A percentile compares a stretch with the other conserved stretches of the same genome.
Evolutionary conservation across 2,888 invertebrate species (phyloP).

Genomic region (Drosophila affinis): DNA sequence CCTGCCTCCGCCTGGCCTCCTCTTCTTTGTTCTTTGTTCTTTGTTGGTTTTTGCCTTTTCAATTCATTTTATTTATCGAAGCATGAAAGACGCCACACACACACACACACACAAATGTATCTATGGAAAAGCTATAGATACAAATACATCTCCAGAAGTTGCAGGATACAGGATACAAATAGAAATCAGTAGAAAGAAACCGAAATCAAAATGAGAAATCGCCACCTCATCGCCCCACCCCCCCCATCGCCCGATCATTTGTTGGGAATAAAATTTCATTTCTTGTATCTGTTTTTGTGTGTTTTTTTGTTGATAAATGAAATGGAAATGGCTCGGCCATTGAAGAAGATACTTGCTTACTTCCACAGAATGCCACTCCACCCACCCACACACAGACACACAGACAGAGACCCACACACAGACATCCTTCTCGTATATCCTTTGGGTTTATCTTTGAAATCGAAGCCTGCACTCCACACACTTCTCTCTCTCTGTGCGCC

Average conservation of each 20-base stretch:
- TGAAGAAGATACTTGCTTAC: background rate
- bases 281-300: background rate
- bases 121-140: slow-evolving; percentile 13
- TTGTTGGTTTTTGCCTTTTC: slow-evolving; percentile 58
- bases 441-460: slow-evolving; percentile 20
- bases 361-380: slow-evolving; percentile 24
- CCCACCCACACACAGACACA: too few relatives aligned
- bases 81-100: slow-evolving; percentile 67
- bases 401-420: background rate
- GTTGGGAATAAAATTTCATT: slow-evolving; percentile 3
- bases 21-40: slow-evolving; percentile 4
- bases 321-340: background rate
- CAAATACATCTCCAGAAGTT: slow-evolving; percentile 37
- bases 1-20: background rate
- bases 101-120: background rate
- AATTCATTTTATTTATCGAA: slow-evolving; percentile 79
- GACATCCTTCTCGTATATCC: slow-evolving; percentile 7
- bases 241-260: slow-evolving; percentile 1
- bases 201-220: slow-evolving; percentile 49
- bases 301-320: background rate
- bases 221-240: slow-evolving; percentile 22
- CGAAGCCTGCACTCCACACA: background rate
- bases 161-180: slow-evolving; percentile 34
- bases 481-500: background rate
- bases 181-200: slow-evolving; percentile 40